Conservation (phyloP, 2,888 invertebrate genomes). For the Himalopsyche kuldschensis region DNA sequence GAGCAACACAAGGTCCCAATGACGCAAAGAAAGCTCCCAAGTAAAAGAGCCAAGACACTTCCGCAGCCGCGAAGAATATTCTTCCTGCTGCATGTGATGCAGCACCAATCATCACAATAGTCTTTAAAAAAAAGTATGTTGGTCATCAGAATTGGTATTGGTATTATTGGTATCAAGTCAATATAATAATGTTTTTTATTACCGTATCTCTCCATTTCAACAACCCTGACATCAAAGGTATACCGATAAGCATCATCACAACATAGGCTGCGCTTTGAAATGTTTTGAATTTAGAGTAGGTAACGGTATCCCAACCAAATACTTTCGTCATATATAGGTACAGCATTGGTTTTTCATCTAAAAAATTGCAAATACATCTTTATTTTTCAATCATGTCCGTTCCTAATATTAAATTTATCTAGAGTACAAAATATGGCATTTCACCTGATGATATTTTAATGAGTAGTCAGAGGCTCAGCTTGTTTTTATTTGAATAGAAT, state of each 20-base stretch:
- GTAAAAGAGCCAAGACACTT: conserved; percentile 62
- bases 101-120: conserved; percentile 74
- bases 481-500: neutral
- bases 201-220: conserved; percentile 71
- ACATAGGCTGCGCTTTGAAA: conserved; percentile 74
- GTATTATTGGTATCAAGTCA: conserved; percentile 15
- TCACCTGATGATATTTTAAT: too few relatives aligned
- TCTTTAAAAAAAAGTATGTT: conserved; percentile 44
- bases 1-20: conserved; percentile 78
- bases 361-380: conserved; percentile 37
- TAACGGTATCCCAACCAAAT: conserved; percentile 70
- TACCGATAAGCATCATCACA: conserved; percentile 68
- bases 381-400: too few relatives aligned
- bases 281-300: conserved; percentile 74
- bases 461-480: neutral
- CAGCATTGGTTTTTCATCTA: conserved; percentile 76
- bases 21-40: conserved; percentile 73
- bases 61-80: conserved; percentile 67
- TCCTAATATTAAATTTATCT: too few relatives aligned
- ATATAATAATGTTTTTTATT: conserved; percentile 23
- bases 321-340: conserved; percentile 74
- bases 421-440: too few relatives aligned
- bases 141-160: neutral
- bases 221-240: conserved; percentile 71
- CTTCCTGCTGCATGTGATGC: conserved; percentile 70